Percentiles rank a stretch among this genome's conserved stretches.
Evolutionary conservation across 2,113 vertebrate genomes (phyloP).

Genomic region (Desmodus rotundus): DNA sequence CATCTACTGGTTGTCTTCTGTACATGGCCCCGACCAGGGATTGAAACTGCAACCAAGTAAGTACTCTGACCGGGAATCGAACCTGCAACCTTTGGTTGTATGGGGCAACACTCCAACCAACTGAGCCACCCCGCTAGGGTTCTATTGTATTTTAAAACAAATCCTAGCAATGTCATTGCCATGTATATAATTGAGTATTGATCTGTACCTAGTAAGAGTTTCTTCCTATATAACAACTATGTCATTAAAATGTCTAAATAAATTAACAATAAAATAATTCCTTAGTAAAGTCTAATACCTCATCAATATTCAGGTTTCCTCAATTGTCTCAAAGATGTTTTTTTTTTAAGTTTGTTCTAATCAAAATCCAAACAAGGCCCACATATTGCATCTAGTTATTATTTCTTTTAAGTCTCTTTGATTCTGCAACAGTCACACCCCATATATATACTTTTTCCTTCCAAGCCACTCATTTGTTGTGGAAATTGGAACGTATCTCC

Average conservation of each 20-base stretch:
- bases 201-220: not conserved
- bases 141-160: not conserved
- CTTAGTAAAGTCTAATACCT: not conserved
- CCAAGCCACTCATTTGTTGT: not conserved
- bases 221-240: not conserved
- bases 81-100: too few species aligned
- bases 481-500: not conserved
- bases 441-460: not conserved
- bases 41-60: too few species aligned
- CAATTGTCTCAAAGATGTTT: not conserved
- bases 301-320: not conserved
- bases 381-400: not conserved
- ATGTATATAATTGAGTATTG: not conserved
- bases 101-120: too few species aligned
- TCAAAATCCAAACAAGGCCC: conserved; percentile 22
- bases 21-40: too few species aligned
- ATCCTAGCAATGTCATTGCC: not conserved
- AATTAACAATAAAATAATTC: not conserved
- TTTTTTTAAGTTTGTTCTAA: not conserved
- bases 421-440: not conserved
- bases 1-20: too few species aligned
- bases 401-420: not conserved
- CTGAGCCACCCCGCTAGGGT: too few species aligned
- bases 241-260: not conserved
- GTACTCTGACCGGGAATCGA: too few species aligned